These are phyloP conservation scores for Litoditis marina DNA, from an alignment of 2,888 invertebrate genomes.

Conservation along the genomic window DNA sequence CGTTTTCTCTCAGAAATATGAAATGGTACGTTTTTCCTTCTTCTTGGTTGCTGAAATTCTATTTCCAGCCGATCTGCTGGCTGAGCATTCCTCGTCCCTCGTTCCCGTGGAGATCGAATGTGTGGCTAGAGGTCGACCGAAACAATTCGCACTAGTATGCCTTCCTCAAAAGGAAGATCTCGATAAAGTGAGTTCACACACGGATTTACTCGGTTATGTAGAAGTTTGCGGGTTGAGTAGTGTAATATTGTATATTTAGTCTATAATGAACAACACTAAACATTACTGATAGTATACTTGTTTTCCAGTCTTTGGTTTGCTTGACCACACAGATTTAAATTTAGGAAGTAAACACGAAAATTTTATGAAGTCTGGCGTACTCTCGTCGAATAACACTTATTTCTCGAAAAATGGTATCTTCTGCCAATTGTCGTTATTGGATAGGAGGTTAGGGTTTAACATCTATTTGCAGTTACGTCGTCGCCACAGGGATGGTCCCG, in stretches of 20 bases:
- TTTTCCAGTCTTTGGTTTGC: neutral
- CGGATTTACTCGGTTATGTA: too few species aligned
- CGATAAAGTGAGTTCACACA: constrained; percentile 9
- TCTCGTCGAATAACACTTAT: too few species aligned
- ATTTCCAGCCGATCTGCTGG: constrained; percentile 4
- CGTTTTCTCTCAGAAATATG: neutral
- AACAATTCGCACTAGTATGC: constrained; percentile 29
- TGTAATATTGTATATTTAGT: neutral
- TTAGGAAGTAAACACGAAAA: too few species aligned
- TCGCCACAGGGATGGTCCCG: neutral
- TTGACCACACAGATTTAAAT: too few species aligned
- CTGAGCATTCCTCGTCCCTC: constrained; percentile 11
- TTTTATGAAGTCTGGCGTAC: too few species aligned
- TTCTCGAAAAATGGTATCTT: too few species aligned
- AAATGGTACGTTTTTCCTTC: neutral
- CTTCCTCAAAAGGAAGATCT: constrained; percentile 21
- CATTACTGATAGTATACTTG: neutral
- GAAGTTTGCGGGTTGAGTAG: constrained; percentile 9
- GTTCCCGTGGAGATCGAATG: constrained; percentile 30
- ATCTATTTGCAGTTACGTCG: neutral
- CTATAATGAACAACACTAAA: neutral
- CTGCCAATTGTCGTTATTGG: too few species aligned
- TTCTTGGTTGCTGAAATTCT: neutral
- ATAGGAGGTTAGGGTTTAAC: too few species aligned
- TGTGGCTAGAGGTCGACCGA: constrained; percentile 34